Evolutionary conservation across 2,113 vertebrate genomes (phyloP), one percentile per base, ranked within the genome.

Genomic region (Bolborhynchus lineola): DNA sequence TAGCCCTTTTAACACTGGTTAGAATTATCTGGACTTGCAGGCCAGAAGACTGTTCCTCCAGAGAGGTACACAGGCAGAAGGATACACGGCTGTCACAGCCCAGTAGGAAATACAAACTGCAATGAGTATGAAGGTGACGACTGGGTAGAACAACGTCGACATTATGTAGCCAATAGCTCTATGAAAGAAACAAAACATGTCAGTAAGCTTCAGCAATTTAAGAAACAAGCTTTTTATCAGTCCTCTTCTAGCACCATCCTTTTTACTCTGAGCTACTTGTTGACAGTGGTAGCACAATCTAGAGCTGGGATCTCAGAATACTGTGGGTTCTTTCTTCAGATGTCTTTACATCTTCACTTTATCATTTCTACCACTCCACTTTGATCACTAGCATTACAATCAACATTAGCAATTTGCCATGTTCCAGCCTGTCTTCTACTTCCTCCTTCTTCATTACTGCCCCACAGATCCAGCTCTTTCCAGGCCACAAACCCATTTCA

Each of bases 61-160:
- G 29, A 42, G 19, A 82, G 24, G 60, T 49, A 23, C 35, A 85
- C 2, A 79, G 47, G 75, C 31, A 64, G 81, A 98, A 99, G 99
- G 99, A 99, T 99, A 99, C 99, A 99, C 97, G 28, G 99, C 99
- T 69, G 98, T 99, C 88, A 99, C 98, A 2, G 98, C 98, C 98
- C 99, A 99, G 96, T 99, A 99, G 59, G 98, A 98, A 85, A 99
- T 99, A 92, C 99, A 99, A 93, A 99, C 93, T 29, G 98, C 98
- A 91, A 99, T 97, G 47, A 99, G 98, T 78, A 99, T 82, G 97
- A 99, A 99, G 90, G 99, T 99, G 97, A 99, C 88, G 31, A 99
- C 64, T 8, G 99, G 99, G 95, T 99, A 99, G 96, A 99, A 97
- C 90, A 99, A 97, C 1, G 99, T 98, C 37, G 98, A 98, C 97